Conservation (phyloP, 2,113 vertebrate genomes). For the Nanorana parkeri region DNA sequence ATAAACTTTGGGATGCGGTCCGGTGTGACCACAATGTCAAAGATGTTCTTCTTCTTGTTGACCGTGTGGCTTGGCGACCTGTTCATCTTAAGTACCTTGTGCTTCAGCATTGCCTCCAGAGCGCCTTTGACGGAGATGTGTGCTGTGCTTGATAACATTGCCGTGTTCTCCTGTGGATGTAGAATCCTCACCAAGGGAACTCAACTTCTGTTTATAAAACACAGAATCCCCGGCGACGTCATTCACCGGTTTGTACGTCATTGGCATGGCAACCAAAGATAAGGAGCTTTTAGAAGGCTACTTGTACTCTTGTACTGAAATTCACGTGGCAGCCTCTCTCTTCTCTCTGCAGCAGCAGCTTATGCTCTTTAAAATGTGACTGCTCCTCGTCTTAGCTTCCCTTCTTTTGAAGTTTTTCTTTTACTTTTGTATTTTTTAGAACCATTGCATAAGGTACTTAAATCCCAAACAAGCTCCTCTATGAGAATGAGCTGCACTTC, state of each 20-base stretch:
- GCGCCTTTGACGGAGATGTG: conserved; percentile 60
- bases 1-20: conserved; percentile 73
- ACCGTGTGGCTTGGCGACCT: conserved; percentile 53
- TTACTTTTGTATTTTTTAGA: not conserved
- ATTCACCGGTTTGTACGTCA: conserved; percentile 61
- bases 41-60: conserved; percentile 63
- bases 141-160: conserved; percentile 61
- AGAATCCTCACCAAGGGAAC: conserved; percentile 52
- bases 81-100: conserved; percentile 59
- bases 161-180: conserved; percentile 37
- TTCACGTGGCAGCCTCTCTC: conserved; percentile 59
- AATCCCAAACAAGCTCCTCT: not conserved
- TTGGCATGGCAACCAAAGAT: conserved; percentile 71
- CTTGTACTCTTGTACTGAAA: conserved; percentile 58
- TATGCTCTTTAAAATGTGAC: conserved; percentile 58
- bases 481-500: not conserved
- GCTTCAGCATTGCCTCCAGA: conserved; percentile 63
- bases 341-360: conserved; percentile 52
- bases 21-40: conserved; percentile 70
- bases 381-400: not conserved
- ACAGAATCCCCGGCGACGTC: conserved; percentile 59
- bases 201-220: conserved; percentile 67
- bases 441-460: not conserved
- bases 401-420: conserved; percentile 3
- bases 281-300: conserved; percentile 64